These are phyloP conservation scores for Mobula birostris DNA, from an alignment of 2,113 vertebrate species.

Conservation along the genomic window DNA sequence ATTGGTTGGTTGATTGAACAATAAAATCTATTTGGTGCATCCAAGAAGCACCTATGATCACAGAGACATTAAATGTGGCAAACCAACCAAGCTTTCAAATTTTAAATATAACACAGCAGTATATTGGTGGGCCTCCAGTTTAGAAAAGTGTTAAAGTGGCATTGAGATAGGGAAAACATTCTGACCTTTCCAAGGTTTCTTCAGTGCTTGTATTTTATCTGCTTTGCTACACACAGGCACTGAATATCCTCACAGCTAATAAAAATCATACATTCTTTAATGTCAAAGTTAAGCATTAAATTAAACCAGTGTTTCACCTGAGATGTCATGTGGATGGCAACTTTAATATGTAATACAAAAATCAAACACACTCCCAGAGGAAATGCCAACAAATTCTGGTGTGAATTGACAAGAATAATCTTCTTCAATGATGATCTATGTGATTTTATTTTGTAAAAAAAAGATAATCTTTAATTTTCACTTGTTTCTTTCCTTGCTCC, in stretches of 20 bases:
- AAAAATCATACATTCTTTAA: constrained; percentile 35
- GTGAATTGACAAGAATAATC: constrained; percentile 27
- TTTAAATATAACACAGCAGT: background rate
- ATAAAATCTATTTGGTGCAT: background rate
- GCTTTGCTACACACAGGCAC: constrained; percentile 32
- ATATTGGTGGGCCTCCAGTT: background rate
- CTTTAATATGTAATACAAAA: constrained; percentile 38
- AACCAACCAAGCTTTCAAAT: background rate
- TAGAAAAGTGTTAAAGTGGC: background rate
- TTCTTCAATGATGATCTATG: constrained; percentile 15
- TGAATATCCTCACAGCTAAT: constrained; percentile 37
- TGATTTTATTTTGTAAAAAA: constrained; percentile 15
- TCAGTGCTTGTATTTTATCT: constrained; percentile 29
- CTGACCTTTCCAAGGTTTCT: constrained; percentile 31
- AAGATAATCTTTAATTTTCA: constrained; percentile 30
- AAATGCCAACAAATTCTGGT: constrained; percentile 28
- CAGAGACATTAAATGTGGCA: background rate
- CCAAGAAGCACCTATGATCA: background rate
- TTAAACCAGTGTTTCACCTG: constrained; percentile 38
- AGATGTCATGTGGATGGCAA: constrained; percentile 35
- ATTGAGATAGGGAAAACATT: constrained; percentile 16
- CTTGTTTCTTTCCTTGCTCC: constrained; percentile 13
- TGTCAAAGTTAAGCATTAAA: constrained; percentile 38
- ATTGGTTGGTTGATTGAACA: background rate
- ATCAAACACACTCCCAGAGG: constrained; percentile 37